Conservation (phyloP, 2,888 invertebrate species). For the Agrochola lota region DNA sequence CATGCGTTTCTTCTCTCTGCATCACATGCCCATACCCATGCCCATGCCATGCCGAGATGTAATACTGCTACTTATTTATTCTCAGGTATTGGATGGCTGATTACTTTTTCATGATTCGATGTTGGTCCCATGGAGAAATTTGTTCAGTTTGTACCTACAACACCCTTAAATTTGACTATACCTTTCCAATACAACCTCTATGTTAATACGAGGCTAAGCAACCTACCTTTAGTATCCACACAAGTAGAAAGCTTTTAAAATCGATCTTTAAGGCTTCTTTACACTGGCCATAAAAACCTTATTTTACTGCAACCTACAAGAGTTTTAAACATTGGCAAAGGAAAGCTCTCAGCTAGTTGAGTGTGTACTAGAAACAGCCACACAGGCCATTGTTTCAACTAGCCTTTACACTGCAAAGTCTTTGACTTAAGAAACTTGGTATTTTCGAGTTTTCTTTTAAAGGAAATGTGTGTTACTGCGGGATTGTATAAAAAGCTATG, state of each 20-base stretch:
- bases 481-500: not conserved
- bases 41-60: no score
- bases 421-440: constrained; percentile 33
- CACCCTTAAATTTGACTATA: no score
- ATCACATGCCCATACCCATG: no score
- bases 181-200: no score
- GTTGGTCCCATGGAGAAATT: no score
- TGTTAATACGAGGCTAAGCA: no score
- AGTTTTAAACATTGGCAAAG: constrained; percentile 28
- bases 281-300: constrained; percentile 2
- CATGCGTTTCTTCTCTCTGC: no score
- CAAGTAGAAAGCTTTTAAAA: not conserved
- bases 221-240: not conserved
- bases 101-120: no score
- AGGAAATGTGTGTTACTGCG: not conserved
- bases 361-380: constrained; percentile 11
- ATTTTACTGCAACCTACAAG: not conserved
- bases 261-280: not conserved
- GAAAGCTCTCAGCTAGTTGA: constrained; percentile 39
- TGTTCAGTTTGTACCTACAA: no score
- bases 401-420: constrained; percentile 31
- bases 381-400: constrained; percentile 33
- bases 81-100: no score
- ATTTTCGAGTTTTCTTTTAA: constrained; percentile 29
- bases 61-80: no score